Evolutionary conservation across 2,888 invertebrate species (phyloP), one percentile per base, ranked within the genome.

Genomic region (Atethmia centrago): DNA sequence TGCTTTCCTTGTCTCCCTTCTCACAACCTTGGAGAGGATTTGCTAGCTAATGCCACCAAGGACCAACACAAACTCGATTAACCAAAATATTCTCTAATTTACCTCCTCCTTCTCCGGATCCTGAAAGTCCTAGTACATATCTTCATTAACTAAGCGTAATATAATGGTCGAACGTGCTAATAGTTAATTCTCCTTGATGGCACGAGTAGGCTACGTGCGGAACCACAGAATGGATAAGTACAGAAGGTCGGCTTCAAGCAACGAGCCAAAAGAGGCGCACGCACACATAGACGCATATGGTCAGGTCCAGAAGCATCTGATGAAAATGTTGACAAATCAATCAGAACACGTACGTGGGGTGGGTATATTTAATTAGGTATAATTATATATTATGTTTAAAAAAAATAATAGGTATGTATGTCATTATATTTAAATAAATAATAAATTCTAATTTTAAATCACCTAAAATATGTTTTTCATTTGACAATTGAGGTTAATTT

Each of bases 111-210:
- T n/a, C n/a, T n/a, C 42, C 47, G 47, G 61, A 14, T 80, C n/a
- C 65, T 49, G 31, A 49, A 68, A 75, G 28, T 75, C 42, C 28
- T 56, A 16, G 53, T 7, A 82, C 79, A 70, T 58, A 77, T 79
- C 79, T 79, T 79, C 82, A 79, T 79, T 79, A 79, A 63, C 62
- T 51, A 56, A 61, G 51, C 66, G 12, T 77, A 63, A 79, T 71
- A 65, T 82, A 79, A 82, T 71, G 77, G 61, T 19, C 5, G 62
- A 28, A 82, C 79, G 82, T 79, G 82, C 56, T 64, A 25, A 28
- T 62, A 62, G 72, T 55, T 79, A 79, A 45, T 55, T 64, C 68
- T 81, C 49, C 47, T 55, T 80, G 80, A 61, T 49, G 68, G 14
- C 61, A 61, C 28, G 40, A 61, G 67, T 21, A 62, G 19, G 49